These are phyloP conservation scores for Ciconia maguari DNA, from an alignment of 2,113 vertebrate genomes.

Conservation along the genomic window DNA sequence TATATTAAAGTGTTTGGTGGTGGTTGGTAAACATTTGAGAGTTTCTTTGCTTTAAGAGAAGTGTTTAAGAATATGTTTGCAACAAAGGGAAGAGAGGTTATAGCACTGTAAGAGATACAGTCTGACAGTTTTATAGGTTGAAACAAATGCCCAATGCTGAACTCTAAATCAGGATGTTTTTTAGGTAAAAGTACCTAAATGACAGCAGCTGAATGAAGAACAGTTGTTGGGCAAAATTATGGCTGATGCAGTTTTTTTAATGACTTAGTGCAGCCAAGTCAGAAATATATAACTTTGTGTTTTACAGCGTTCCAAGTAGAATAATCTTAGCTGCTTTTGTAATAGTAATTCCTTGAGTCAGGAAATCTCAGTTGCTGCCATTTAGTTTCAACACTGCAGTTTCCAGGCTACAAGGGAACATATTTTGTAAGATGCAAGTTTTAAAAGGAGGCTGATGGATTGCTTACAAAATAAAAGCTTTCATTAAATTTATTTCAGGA, in stretches of 20 bases:
- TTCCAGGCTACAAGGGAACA: background rate
- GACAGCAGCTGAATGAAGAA: background rate
- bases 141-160: background rate
- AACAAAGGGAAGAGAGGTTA: background rate
- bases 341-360: background rate
- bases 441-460: background rate
- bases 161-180: background rate
- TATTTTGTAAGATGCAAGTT: background rate
- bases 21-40: background rate
- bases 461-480: background rate
- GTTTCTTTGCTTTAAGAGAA: constrained; percentile 11
- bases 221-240: background rate
- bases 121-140: background rate
- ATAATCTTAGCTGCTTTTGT: background rate
- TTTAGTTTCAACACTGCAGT: background rate
- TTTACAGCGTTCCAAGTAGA: background rate
- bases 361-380: background rate
- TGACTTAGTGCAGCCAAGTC: background rate
- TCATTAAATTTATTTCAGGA: background rate
- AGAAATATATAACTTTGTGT: background rate
- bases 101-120: background rate
- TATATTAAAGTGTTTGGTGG: background rate
- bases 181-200: background rate
- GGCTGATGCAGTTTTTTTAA: background rate
- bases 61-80: background rate